phyloP scores from a whole-genome alignment of 2,797 vertebrate genomes.

The Sebastes nivosus region DNA sequence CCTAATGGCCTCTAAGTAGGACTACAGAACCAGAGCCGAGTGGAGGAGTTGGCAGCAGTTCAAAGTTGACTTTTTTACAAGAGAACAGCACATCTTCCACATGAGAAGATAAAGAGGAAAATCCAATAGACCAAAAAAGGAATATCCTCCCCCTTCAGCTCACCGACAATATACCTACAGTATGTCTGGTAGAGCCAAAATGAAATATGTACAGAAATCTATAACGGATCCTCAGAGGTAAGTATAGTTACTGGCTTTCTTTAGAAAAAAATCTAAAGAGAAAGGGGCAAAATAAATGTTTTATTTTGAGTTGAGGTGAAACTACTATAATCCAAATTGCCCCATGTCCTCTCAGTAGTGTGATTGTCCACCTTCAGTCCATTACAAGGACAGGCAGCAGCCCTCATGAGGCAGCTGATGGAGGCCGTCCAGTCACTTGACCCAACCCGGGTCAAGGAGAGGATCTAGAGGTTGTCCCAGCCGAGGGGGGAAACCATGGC shows the following conservation, averaged over 20 bases:
- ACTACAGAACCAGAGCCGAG: slow-evolving; percentile 59
- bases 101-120: slow-evolving; percentile 47
- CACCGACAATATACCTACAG: neutral
- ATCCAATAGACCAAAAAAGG: slow-evolving; percentile 52
- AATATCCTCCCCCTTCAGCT: neutral
- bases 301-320: neutral
- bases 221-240: neutral
- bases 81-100: slow-evolving; percentile 54
- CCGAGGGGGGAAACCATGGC: slow-evolving; percentile 21
- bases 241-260: neutral
- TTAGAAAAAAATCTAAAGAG: neutral
- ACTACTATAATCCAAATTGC: neutral
- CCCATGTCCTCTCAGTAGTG: neutral
- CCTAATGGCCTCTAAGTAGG: slow-evolving; percentile 70
- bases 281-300: neutral
- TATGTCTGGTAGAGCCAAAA: neutral
- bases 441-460: slow-evolving; percentile 29
- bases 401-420: slow-evolving; percentile 27
- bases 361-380: slow-evolving; percentile 4
- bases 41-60: slow-evolving; percentile 62
- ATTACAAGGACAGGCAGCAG: slow-evolving; percentile 27
- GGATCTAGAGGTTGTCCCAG: slow-evolving; percentile 26
- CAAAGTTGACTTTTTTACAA: slow-evolving; percentile 59
- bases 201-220: neutral
- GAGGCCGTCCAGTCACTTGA: slow-evolving; percentile 30